Percentiles rank a stretch among this genome's conserved stretches.
These are phyloP conservation scores for Formica selysi DNA, from an alignment of 1,140 invertebrate species.

Conservation along the genomic window DNA sequence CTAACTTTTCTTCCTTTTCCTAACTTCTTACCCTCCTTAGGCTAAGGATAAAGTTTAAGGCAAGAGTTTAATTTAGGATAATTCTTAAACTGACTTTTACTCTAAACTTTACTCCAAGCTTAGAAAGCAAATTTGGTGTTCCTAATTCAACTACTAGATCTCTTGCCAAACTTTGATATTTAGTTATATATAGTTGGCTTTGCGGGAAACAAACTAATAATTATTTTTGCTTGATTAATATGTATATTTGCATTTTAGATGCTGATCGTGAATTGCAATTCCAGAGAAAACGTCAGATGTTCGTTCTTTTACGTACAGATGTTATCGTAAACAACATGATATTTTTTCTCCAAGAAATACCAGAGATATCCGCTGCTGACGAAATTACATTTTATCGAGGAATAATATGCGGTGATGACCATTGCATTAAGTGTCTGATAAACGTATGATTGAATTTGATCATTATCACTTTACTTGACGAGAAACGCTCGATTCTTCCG, in stretches of 20 bases:
- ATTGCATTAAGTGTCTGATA: constrained; percentile 50
- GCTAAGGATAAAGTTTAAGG: constrained; percentile 7
- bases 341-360: not conserved
- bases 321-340: not conserved
- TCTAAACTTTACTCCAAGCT: not conserved
- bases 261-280: not conserved
- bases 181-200: not conserved
- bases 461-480: constrained; percentile 44
- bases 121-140: not conserved
- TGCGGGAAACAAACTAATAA: not conserved
- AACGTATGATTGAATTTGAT: constrained; percentile 24
- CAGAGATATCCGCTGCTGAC: not conserved
- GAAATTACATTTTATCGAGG: not conserved
- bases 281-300: not conserved
- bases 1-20: not conserved
- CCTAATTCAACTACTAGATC: not conserved
- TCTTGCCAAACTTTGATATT: not conserved
- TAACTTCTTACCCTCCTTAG: not conserved
- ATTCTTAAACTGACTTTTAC: constrained; percentile 8
- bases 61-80: not conserved
- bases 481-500: not conserved
- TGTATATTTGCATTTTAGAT: not conserved
- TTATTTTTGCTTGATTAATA: not conserved
- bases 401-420: constrained; percentile 10
- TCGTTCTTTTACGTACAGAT: not conserved